Evolutionary conservation across 1,140 invertebrate species (phyloP).

Genomic region (Microplitis mediator): DNA sequence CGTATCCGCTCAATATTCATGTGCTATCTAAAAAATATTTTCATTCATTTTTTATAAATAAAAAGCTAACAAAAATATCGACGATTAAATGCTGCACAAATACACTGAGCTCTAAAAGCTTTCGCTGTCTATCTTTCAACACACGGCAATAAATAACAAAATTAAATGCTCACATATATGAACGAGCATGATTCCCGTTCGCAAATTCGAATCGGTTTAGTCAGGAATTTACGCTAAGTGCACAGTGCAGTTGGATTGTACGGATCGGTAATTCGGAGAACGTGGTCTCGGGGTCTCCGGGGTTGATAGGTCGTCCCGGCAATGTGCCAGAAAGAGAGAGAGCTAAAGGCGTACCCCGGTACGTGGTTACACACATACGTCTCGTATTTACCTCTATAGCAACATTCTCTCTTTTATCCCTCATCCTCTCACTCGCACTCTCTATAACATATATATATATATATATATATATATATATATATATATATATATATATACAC

Average conservation of each 20-base stretch:
- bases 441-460: no score
- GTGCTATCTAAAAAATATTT: no score
- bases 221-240: slow-evolving; percentile 53
- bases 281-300: slow-evolving; percentile 48
- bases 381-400: no score
- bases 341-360: slow-evolving; percentile 9
- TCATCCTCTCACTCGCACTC: neutral
- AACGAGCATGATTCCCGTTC: neutral
- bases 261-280: slow-evolving; percentile 52
- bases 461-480: no score
- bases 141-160: slow-evolving; percentile 10
- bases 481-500: neutral
- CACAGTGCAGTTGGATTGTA: slow-evolving; percentile 43
- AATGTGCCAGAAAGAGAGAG: slow-evolving; percentile 53
- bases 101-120: neutral
- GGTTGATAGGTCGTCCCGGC: slow-evolving; percentile 54
- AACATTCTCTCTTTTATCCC: neutral
- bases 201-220: slow-evolving; percentile 24
- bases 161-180: neutral
- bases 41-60: neutral
- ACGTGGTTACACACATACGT: neutral
- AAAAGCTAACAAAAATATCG: neutral
- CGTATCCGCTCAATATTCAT: no score
- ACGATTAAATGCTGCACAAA: neutral
- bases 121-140: neutral